Evolutionary conservation across 2,888 invertebrate genomes (phyloP), one percentile per base, ranked within the genome.

Genomic region (Lydus trimaculatus): DNA sequence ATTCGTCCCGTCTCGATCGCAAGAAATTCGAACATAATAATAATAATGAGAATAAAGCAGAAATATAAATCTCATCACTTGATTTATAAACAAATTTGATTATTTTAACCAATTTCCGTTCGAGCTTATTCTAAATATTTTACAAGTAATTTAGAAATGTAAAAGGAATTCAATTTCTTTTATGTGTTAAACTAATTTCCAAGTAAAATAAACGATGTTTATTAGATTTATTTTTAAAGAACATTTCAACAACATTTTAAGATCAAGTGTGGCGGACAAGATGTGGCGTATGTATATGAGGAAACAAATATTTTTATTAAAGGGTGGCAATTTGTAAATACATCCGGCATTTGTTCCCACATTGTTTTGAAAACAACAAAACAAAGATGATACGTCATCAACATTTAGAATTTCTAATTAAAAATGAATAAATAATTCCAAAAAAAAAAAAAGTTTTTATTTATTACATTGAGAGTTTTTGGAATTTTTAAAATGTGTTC

Each of bases 341-440:
- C 81, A 82, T 82, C 82, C 82, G 82, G 80, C 80, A 81, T 77
- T 81, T 81, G 82, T 77, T 78, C 72, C 73, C 82, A 83, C 76
- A 76, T 78, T 77, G 70, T 48, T 48, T 0, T 6, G 1, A 48
- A 48, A 11, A 48, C n/a, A 20, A 43, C n/a, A 43, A 43, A 36
- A n/a, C n/a, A n/a, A n/a, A n/a, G n/a, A n/a, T n/a, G 36, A 36
- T 36, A 15, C 15, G 15, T 43, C n/a, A 43, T 17, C 17, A 43
- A 43, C 17, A 43, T 43, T 43, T n/a, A 1, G 43, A 43, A 43
- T 43, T 43, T 43, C 7, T 17, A 17, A 43, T 43, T 43, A 43
- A n/a, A n/a, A n/a, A 43, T n/a, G n/a, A 43, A 43, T 43, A 17
- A 43, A 43, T 43, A 43, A 43, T 43, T n/a, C n/a, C n/a, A n/a